Conservation (phyloP, 2,888 invertebrate species). For the Apamea monoglypha region DNA sequence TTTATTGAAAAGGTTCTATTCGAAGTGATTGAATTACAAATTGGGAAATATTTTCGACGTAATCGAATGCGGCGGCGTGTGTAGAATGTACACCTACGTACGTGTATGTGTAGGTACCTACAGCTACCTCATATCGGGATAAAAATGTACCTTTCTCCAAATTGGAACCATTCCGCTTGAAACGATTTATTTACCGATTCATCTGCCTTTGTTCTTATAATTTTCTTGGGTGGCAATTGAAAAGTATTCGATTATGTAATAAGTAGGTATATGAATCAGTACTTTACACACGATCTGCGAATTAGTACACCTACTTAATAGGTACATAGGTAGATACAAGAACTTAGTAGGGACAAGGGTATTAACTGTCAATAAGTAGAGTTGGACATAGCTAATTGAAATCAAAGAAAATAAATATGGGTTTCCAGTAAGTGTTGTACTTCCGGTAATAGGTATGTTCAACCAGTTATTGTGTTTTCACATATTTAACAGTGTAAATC, state of each 20-base stretch:
- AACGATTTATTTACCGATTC: constrained; percentile 36
- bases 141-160: constrained; percentile 12
- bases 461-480: not conserved
- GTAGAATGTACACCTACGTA: constrained; percentile 50
- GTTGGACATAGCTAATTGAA: not conserved
- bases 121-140: constrained; percentile 21
- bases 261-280: not conserved
- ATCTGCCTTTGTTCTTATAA: constrained; percentile 13
- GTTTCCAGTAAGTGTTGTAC: not conserved
- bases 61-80: constrained; percentile 52
- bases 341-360: not conserved
- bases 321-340: not conserved
- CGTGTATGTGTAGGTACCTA: too few species aligned
- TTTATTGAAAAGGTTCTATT: constrained; percentile 52
- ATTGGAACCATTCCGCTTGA: constrained; percentile 30
- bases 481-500: not conserved
- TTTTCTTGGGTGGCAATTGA: constrained; percentile 4
- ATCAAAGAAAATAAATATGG: not conserved
- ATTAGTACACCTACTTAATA: not conserved
- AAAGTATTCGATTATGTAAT: not conserved
- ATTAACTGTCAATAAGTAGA: not conserved
- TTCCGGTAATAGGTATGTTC: not conserved
- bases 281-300: not conserved
- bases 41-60: constrained; percentile 59
- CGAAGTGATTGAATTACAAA: constrained; percentile 62